These are phyloP conservation scores for Vesta saturnalis DNA, from an alignment of 2,888 invertebrate genomes.

Conservation along the genomic window DNA sequence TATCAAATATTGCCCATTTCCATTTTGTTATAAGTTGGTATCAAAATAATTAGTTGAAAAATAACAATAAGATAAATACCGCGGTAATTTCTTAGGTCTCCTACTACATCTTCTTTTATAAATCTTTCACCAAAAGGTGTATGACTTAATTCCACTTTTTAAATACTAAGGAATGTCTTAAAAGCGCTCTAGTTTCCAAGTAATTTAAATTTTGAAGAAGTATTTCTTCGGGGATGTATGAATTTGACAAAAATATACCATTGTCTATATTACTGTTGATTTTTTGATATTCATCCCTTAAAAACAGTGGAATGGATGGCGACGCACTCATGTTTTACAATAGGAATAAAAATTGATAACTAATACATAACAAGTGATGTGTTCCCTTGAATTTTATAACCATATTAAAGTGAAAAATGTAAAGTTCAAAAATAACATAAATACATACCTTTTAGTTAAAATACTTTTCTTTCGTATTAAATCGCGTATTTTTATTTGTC, in stretches of 20 bases:
- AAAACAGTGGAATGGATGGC: constrained; percentile 3
- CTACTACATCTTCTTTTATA: constrained; percentile 47
- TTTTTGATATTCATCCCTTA: neutral
- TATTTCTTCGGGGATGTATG: constrained; percentile 64
- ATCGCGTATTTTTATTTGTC: too few species aligned
- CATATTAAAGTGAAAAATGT: too few species aligned
- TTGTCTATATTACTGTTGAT: constrained; percentile 47
- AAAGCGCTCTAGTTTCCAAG: constrained; percentile 58
- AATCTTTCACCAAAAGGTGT: constrained; percentile 52
- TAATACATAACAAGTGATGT: too few species aligned
- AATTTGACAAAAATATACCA: constrained; percentile 56
- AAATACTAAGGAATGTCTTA: constrained; percentile 64
- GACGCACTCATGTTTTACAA: neutral
- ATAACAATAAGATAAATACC: constrained; percentile 61
- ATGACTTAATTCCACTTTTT: constrained; percentile 64
- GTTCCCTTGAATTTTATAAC: too few species aligned
- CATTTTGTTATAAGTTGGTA: constrained; percentile 65
- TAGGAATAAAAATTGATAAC: neutral
- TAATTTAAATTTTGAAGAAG: constrained; percentile 61
- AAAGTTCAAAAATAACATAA: too few species aligned
- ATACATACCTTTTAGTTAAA: too few species aligned
- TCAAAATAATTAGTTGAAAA: constrained; percentile 60
- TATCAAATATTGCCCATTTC: constrained; percentile 61
- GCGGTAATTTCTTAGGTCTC: constrained; percentile 54
- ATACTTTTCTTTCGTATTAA: too few species aligned